Conservation (phyloP, 2,888 invertebrate genomes). For the Mechanitis messenoides region DNA sequence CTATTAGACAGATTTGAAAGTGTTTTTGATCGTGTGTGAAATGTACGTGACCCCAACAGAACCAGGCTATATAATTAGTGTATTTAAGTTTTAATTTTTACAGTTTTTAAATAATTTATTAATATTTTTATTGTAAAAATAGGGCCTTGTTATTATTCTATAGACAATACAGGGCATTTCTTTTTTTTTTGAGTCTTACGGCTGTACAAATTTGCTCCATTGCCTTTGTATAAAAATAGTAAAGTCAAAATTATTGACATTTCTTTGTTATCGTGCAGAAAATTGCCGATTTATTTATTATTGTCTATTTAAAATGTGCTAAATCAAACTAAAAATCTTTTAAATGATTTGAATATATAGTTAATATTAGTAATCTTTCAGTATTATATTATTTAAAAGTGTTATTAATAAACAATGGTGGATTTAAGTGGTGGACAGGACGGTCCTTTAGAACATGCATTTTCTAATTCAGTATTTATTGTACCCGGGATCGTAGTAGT, state of each 20-base stretch:
- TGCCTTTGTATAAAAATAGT: background rate
- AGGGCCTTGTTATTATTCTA: too few species aligned
- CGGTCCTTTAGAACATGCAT: conserved; percentile 89
- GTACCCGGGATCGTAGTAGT: conserved; percentile 88
- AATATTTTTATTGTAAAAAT: too few species aligned
- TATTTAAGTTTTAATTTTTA: background rate
- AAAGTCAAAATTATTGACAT: conserved; percentile 14
- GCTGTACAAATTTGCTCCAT: background rate
- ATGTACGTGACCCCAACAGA: too few species aligned
- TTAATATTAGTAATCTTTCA: conserved; percentile 31
- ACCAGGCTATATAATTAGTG: too few species aligned
- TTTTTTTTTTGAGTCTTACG: too few species aligned
- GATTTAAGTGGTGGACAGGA: conserved; percentile 88
- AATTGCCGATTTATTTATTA: conserved; percentile 25
- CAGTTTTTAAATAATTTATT: background rate
- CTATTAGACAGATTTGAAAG: too few species aligned
- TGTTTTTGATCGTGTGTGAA: too few species aligned
- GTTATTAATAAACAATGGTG: conserved; percentile 80
- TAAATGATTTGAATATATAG: conserved; percentile 33
- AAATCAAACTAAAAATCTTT: conserved; percentile 24
- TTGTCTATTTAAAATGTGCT: conserved; percentile 23
- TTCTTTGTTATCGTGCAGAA: conserved; percentile 28
- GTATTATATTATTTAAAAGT: conserved; percentile 42
- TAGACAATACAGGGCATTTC: too few species aligned
- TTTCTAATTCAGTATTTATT: conserved; percentile 91